Conservation (phyloP, 2,888 invertebrate genomes). For the Blastobasis lacticolella region DNA sequence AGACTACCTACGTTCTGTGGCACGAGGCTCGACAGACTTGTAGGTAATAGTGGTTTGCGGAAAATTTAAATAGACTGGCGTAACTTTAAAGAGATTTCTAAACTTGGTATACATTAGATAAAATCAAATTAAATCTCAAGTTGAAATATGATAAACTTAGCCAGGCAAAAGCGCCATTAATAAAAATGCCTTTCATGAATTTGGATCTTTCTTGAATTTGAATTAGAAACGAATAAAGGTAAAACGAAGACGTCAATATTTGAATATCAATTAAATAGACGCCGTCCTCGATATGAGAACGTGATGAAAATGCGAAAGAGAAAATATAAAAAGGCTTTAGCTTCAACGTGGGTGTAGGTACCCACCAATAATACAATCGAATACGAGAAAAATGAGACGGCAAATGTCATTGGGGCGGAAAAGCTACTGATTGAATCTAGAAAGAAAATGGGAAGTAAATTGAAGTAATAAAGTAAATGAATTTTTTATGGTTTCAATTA, state of each 20-base stretch:
- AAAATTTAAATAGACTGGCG: no score
- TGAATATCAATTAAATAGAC: not conserved
- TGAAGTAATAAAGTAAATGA: not conserved
- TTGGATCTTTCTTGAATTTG: not conserved
- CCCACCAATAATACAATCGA: conserved; percentile 9
- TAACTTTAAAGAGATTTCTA: no score
- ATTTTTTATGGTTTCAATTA: no score
- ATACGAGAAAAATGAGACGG: conserved; percentile 12
- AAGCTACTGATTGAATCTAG: conserved; percentile 20
- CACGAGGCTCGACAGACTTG: no score
- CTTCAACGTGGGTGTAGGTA: not conserved
- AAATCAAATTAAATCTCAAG: no score
- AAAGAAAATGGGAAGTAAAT: conserved; percentile 13
- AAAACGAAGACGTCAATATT: conserved; percentile 5
- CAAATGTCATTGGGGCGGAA: conserved; percentile 14
- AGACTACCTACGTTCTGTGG: no score
- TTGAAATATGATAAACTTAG: no score
- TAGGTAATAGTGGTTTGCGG: no score
- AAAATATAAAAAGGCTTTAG: no score
- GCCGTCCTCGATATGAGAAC: not conserved
- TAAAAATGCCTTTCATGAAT: not conserved
- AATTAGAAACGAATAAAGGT: no score
- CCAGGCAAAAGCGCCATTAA: no score
- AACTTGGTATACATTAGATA: no score
- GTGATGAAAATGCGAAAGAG: not conserved